Conservation (phyloP, 2,888 invertebrate species). For the Amitus sp. region DNA sequence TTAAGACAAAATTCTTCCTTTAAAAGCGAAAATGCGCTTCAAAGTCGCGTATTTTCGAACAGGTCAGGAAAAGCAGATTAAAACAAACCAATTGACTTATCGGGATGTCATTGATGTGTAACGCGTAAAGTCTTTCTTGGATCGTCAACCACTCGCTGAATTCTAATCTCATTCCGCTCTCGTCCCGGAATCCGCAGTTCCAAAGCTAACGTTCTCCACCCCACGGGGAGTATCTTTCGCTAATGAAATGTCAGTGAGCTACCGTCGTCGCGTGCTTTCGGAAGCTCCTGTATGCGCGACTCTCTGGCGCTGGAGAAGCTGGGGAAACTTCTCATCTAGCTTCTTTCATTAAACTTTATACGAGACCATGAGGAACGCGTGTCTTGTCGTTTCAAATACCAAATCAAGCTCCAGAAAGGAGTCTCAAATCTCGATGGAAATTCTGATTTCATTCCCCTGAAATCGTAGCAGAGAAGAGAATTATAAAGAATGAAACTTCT, state of each 20-base stretch:
- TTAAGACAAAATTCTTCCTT: too few relatives aligned
- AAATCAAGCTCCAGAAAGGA: too few relatives aligned
- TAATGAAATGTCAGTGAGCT: constrained; percentile 66
- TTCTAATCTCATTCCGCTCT: constrained; percentile 60
- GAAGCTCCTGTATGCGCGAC: constrained; percentile 50
- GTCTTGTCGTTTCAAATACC: too few relatives aligned
- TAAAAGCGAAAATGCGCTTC: too few relatives aligned
- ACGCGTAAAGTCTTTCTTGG: constrained; percentile 36
- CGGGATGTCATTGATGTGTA: too few relatives aligned
- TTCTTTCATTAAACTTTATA: constrained; percentile 48
- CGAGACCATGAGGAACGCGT: constrained; percentile 36
- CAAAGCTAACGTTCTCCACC: constrained; percentile 49
- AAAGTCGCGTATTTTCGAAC: too few relatives aligned
- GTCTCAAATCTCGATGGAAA: too few relatives aligned
- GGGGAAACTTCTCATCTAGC: constrained; percentile 52
- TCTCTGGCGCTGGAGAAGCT: constrained; percentile 38
- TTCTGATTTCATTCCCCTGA: too few relatives aligned
- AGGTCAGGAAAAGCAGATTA: too few relatives aligned
- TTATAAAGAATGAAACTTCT: too few relatives aligned
- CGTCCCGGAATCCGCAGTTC: constrained; percentile 42
- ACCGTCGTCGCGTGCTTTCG: constrained; percentile 62
- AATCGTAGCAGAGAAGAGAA: too few relatives aligned
- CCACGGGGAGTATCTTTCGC: constrained; percentile 62
- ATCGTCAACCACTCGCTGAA: constrained; percentile 51
- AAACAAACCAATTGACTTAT: too few relatives aligned